Conservation (phyloP, 2,797 vertebrate genomes). For the Falco peregrinus region DNA sequence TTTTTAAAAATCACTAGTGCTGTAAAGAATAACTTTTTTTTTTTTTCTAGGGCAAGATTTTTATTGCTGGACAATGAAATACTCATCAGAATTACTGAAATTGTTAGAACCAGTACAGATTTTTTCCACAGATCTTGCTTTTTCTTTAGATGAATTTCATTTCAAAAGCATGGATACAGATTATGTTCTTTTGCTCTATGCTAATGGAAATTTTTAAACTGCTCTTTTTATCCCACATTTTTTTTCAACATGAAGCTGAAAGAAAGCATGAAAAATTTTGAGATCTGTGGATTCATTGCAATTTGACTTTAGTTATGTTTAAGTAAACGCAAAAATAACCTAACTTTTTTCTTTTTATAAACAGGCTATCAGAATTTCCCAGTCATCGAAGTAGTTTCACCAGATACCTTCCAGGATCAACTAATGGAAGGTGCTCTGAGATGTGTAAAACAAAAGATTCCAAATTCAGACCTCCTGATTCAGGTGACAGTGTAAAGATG, state of each 20-base stretch:
- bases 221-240: not conserved
- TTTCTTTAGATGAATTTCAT: not conserved
- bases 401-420: conserved; percentile 27
- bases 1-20: not conserved
- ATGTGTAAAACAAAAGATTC: conserved; percentile 66
- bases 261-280: not conserved
- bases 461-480: conserved; percentile 61
- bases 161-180: not conserved
- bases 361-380: conserved; percentile 74
- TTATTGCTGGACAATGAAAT: not conserved
- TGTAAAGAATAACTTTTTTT: not conserved
- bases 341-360: not conserved
- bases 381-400: conserved; percentile 66
- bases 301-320: not conserved
- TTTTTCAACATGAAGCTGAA: not conserved
- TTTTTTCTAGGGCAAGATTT: not conserved
- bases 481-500: conserved; percentile 52
- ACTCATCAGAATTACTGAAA: not conserved
- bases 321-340: not conserved
- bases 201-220: not conserved
- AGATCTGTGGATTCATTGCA: not conserved
- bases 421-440: conserved; percentile 50
- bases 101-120: not conserved
- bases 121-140: not conserved
- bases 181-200: not conserved